phyloP scores from a whole-genome alignment of 1,140 invertebrate species.

The Liolophura sinensis region DNA sequence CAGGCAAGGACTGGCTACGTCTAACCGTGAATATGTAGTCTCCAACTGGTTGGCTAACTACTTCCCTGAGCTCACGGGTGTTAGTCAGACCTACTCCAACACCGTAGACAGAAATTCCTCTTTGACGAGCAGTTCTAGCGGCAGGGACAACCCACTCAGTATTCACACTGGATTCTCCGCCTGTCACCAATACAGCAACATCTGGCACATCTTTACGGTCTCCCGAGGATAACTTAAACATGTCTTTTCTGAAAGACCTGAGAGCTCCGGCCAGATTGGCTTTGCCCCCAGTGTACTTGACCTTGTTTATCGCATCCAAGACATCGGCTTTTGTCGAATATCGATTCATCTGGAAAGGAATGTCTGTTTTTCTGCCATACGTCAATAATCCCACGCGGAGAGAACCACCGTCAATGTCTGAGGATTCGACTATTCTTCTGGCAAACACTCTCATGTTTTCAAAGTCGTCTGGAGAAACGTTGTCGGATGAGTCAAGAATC shows the following conservation, averaged over 20 bases:
- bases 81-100: constrained; percentile 33
- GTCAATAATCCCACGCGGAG: constrained; percentile 10
- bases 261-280: constrained; percentile 18
- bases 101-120: constrained; percentile 33
- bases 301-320: constrained; percentile 3
- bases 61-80: constrained; percentile 25
- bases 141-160: constrained; percentile 28
- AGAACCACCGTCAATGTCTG: background rate
- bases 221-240: constrained; percentile 14
- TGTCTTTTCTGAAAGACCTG: background rate
- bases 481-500: no score
- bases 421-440: no score
- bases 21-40: constrained; percentile 26
- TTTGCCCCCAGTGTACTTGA: constrained; percentile 10
- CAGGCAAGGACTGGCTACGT: no score
- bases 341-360: constrained; percentile 10
- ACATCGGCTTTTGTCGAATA: constrained; percentile 7
- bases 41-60: constrained; percentile 22
- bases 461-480: no score
- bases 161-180: constrained; percentile 38
- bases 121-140: constrained; percentile 19
- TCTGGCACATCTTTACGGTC: constrained; percentile 20
- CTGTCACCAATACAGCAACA: constrained; percentile 34
- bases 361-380: constrained; percentile 5
- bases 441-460: no score